Conservation (phyloP, 2,113 vertebrate genomes). For the Aviceda subcristata region DNA sequence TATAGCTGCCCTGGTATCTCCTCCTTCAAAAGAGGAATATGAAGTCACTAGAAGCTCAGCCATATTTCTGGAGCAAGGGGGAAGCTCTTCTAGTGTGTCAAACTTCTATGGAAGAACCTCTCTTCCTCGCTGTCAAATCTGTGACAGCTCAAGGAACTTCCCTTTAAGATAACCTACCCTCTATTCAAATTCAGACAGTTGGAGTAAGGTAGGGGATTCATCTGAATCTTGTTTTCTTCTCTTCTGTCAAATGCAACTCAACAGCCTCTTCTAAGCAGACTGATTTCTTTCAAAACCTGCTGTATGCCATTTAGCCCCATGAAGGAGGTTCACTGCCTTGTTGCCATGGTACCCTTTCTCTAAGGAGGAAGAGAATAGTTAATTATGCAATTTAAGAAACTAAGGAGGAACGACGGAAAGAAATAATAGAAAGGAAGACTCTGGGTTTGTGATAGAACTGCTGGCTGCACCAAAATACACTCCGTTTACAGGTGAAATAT, state of each 20-base stretch:
- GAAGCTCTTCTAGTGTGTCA: not conserved
- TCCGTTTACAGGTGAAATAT: not conserved
- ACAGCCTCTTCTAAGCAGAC: slow-evolving; percentile 27
- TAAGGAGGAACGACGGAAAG: not conserved
- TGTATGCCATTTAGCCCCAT: not conserved
- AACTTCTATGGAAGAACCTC: not conserved
- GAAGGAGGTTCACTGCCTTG: slow-evolving; percentile 67
- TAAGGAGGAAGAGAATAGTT: slow-evolving; percentile 65
- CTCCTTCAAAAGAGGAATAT: not conserved
- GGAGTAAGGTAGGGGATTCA: slow-evolving; percentile 7
- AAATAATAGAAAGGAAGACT: slow-evolving; percentile 19
- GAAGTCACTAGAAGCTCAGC: not conserved
- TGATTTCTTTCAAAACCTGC: slow-evolving; percentile 50
- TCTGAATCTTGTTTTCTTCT: slow-evolving; percentile 17
- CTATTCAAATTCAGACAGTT: not conserved
- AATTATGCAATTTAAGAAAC: slow-evolving; percentile 70
- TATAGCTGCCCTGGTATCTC: not conserved
- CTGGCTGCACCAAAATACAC: not conserved
- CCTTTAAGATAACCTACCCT: not conserved
- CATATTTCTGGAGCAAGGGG: not conserved
- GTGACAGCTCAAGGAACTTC: slow-evolving; percentile 19
- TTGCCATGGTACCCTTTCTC: slow-evolving; percentile 72
- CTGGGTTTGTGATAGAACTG: not conserved
- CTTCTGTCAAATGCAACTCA: slow-evolving; percentile 33
- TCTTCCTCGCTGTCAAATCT: not conserved